Evolutionary conservation across 1,140 invertebrate species (phyloP).

Genomic region (Tenebrio molitor): DNA sequence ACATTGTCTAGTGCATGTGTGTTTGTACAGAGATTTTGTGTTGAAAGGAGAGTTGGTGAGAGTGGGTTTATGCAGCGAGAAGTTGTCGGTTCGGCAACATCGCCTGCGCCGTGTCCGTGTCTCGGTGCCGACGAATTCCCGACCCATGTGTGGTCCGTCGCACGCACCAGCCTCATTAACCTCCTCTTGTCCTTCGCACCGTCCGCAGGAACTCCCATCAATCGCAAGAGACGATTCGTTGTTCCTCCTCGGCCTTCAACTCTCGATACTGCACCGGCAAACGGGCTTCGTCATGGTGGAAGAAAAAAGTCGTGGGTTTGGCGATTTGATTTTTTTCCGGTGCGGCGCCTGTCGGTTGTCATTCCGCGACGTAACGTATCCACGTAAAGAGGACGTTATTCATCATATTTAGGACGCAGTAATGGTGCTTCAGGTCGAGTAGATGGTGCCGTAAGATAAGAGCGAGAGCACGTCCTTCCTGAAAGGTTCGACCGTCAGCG

Average conservation of each 20-base stretch:
- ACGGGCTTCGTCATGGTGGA: background rate
- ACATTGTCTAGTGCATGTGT: too few relatives aligned
- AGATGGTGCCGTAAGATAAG: slow-evolving; percentile 28
- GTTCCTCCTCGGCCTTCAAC: slow-evolving; percentile 18
- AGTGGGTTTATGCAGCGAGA: background rate
- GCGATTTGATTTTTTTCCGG: too few relatives aligned
- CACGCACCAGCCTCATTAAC: slow-evolving; percentile 16
- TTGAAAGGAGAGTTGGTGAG: too few relatives aligned
- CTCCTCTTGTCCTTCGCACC: slow-evolving; percentile 27
- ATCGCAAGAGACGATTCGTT: background rate
- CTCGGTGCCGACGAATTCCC: slow-evolving; percentile 24
- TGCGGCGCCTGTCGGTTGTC: too few relatives aligned
- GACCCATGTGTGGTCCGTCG: slow-evolving; percentile 24
- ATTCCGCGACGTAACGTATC: background rate
- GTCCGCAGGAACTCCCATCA: slow-evolving; percentile 9
- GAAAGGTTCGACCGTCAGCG: slow-evolving; percentile 22
- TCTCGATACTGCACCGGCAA: slow-evolving; percentile 14
- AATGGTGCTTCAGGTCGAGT: slow-evolving; percentile 17
- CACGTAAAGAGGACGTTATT: background rate
- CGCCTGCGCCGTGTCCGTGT: background rate
- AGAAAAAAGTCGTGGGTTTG: too few relatives aligned
- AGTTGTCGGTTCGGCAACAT: background rate
- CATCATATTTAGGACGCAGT: slow-evolving; percentile 29
- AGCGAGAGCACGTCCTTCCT: slow-evolving; percentile 37
- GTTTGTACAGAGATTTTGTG: too few relatives aligned